phyloP scores from a whole-genome alignment of 2,113 vertebrate species.

The Indri indri region DNA sequence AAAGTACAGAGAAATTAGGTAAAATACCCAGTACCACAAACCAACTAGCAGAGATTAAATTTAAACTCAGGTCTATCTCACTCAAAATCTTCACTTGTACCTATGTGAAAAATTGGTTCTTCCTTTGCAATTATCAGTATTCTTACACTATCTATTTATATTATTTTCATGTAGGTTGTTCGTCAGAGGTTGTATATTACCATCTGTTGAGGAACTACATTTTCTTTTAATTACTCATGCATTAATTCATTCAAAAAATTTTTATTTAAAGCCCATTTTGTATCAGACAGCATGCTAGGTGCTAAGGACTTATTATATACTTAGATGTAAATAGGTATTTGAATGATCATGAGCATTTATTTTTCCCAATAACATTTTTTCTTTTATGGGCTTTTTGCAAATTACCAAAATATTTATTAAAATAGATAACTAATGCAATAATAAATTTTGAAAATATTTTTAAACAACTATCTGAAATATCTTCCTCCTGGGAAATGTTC shows the following conservation, averaged over 20 bases:
- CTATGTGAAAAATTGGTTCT: not conserved
- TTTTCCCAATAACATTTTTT: not conserved
- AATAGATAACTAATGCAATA: not conserved
- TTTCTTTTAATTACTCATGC: not conserved
- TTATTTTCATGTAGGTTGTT: not conserved
- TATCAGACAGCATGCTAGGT: not conserved
- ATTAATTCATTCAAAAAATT: not conserved
- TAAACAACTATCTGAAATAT: not conserved
- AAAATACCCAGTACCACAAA: not conserved
- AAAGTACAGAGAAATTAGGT: not conserved
- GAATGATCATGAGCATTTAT: not conserved
- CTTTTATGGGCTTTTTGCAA: not conserved
- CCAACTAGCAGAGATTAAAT: not conserved
- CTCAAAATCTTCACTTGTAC: not conserved
- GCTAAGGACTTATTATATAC: not conserved
- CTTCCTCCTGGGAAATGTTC: not conserved
- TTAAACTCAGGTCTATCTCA: not conserved
- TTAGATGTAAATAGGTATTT: not conserved
- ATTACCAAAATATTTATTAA: not conserved
- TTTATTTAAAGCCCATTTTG: not conserved
- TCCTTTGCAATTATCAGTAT: not conserved
- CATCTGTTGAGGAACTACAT: not conserved
- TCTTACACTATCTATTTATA: not conserved
- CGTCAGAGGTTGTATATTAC: not conserved
- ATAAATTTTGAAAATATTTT: constrained; percentile 2